Percentiles rank a stretch among this genome's conserved stretches.
phyloP scores from a whole-genome alignment of 2,113 vertebrate genomes.

The Erythrocebus patas region DNA sequence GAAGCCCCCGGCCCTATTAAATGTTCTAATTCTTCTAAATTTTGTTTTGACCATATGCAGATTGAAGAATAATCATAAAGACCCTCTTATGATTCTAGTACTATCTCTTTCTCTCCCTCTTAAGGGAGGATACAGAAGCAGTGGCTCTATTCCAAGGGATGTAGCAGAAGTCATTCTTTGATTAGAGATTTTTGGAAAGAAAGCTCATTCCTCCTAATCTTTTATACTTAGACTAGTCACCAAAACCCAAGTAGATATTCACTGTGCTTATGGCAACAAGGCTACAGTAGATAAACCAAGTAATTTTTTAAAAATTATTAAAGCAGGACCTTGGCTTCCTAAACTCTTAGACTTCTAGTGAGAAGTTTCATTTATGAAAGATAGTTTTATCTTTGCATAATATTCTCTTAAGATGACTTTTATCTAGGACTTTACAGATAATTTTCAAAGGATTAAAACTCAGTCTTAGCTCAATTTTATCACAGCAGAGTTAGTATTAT shows the following conservation, averaged over 20 bases:
- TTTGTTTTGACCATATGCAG: background rate
- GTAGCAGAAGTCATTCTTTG: background rate
- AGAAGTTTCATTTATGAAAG: background rate
- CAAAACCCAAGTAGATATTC: background rate
- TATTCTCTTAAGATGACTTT: background rate
- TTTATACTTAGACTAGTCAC: background rate
- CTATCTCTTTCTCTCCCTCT: background rate
- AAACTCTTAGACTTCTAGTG: background rate
- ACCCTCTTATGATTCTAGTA: background rate
- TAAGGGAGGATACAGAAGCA: background rate
- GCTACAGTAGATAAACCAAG: too few species aligned
- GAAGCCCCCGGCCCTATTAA: background rate
- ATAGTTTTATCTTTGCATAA: background rate
- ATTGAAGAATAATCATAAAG: background rate
- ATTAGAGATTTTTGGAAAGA: background rate
- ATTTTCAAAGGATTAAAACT: background rate
- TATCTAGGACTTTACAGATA: background rate
- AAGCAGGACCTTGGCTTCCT: background rate
- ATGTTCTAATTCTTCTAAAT: background rate
- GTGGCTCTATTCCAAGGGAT: background rate
- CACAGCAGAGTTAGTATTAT: background rate
- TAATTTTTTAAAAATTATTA: background rate
- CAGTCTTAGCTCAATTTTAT: background rate
- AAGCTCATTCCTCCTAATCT: background rate
- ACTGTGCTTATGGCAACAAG: background rate